These are phyloP conservation scores for Pristionchus maxplancki DNA, from an alignment of 2,888 invertebrate species.

Conservation along the genomic window DNA sequence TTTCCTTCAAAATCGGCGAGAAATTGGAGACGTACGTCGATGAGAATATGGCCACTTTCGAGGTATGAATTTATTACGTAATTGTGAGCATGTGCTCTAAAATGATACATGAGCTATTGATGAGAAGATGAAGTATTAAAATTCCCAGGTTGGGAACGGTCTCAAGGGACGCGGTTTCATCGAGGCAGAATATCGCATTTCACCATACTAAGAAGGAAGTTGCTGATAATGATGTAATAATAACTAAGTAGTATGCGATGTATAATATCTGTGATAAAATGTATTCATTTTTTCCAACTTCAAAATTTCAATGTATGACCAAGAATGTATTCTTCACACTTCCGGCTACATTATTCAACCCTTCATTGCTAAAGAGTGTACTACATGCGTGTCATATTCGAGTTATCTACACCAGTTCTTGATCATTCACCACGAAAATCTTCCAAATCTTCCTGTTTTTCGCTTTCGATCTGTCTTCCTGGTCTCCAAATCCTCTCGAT, in stretches of 20 bases:
- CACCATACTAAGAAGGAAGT: conserved; percentile 63
- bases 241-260: background rate
- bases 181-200: conserved; percentile 83
- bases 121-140: too few relatives aligned
- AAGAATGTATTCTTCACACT: too few relatives aligned
- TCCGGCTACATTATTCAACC: too few relatives aligned
- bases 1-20: conserved; percentile 73
- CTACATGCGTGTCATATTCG: background rate
- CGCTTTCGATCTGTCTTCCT: background rate
- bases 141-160: conserved; percentile 82
- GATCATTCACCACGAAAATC: background rate
- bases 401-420: background rate
- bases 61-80: conserved; percentile 66
- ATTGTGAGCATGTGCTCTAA: too few relatives aligned
- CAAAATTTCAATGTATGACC: too few relatives aligned
- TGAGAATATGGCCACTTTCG: conserved; percentile 81
- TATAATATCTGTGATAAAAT: background rate
- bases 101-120: too few relatives aligned
- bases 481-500: background rate
- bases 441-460: background rate
- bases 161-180: conserved; percentile 83
- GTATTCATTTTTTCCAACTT: background rate
- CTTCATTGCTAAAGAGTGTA: too few relatives aligned
- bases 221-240: background rate
- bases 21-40: conserved; percentile 67